A percentile compares a stretch with the other conserved stretches of the same genome.
Conservation (phyloP, 1,140 invertebrate species). For the Colletes latitarsis region DNA sequence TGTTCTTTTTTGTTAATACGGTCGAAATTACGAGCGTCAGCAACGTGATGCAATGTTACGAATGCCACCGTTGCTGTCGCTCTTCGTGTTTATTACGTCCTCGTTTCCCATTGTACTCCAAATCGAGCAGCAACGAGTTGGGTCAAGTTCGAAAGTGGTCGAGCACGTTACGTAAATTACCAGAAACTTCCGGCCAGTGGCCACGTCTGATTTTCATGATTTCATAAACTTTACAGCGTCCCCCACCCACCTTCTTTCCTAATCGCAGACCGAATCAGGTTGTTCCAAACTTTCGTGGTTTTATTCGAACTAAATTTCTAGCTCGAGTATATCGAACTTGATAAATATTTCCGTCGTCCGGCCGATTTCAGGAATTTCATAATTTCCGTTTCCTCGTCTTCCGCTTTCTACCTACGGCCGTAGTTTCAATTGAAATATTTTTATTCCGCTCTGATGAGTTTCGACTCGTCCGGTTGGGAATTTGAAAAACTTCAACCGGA, state of each 20-base stretch:
- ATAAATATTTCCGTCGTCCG: too few species aligned
- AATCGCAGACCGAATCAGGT: not conserved
- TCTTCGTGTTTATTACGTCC: not conserved
- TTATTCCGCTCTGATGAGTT: too few species aligned
- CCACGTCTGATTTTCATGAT: not conserved
- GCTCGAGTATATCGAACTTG: too few species aligned
- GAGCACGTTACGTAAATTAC: not conserved
- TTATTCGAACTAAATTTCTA: too few species aligned
- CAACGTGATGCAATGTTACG: not conserved
- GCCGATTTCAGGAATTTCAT: too few species aligned
- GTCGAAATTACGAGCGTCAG: not conserved
- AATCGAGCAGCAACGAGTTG: not conserved
- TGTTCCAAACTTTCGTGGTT: too few species aligned
- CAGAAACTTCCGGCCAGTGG: not conserved
- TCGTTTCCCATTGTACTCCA: not conserved
- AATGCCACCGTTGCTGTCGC: not conserved
- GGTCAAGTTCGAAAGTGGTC: not conserved
- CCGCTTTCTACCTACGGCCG: too few species aligned
- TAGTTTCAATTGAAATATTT: too few species aligned
- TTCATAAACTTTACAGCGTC: not conserved
- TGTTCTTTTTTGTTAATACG: too few species aligned
- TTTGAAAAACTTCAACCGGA: too few species aligned
- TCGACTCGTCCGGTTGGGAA: too few species aligned
- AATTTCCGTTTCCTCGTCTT: too few species aligned
- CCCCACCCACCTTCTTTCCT: not conserved